These are phyloP conservation scores for Galeopterus variegatus DNA, from an alignment of 2,113 vertebrate species.

Conservation along the genomic window DNA sequence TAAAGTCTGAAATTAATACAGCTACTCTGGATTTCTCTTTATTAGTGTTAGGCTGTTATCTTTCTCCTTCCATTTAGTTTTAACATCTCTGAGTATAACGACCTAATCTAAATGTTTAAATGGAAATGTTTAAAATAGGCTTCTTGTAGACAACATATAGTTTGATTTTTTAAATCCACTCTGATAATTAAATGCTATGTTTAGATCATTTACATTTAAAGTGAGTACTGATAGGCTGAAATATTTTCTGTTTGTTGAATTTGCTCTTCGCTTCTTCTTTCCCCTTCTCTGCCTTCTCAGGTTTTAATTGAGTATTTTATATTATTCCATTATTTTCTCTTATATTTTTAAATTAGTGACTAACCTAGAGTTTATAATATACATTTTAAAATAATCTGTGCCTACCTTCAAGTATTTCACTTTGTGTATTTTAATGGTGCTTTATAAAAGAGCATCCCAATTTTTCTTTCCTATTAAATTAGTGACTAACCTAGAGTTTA, in stretches of 20 bases:
- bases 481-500: background rate
- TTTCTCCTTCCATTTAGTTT: background rate
- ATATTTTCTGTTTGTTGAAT: background rate
- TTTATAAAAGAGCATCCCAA: background rate
- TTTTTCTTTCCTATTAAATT: no score
- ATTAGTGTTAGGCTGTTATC: background rate
- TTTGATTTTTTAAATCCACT: background rate
- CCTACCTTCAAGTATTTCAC: background rate
- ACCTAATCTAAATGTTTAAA: background rate
- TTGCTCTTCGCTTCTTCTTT: background rate
- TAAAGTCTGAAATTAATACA: background rate
- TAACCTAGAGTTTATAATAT: background rate
- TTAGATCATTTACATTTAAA: background rate
- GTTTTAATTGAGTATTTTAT: background rate
- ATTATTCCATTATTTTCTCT: background rate
- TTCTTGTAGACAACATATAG: background rate
- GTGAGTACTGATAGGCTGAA: background rate
- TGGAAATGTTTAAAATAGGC: background rate
- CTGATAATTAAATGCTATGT: background rate
- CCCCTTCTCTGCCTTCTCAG: background rate
- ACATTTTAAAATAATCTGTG: background rate
- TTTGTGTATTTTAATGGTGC: background rate
- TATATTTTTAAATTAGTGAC: background rate
- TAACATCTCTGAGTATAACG: background rate
- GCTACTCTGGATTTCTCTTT: background rate